These are phyloP conservation scores for Procambarus virginalis DNA, from an alignment of 1,140 invertebrate genomes.

Conservation along the genomic window DNA sequence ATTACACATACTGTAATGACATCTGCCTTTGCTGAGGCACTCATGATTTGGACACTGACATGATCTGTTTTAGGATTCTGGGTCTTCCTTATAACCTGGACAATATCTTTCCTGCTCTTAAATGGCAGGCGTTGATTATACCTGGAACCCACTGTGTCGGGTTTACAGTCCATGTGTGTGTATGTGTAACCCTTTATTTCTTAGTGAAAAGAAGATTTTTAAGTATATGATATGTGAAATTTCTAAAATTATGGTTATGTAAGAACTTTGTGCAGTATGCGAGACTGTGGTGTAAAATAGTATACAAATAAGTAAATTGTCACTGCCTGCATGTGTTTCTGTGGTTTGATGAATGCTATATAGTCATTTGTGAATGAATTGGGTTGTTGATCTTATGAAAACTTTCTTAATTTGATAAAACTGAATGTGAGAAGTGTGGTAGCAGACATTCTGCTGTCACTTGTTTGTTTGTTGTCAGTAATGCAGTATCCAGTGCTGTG, in stretches of 20 bases:
- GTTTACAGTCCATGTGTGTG: background rate
- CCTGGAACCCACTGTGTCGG: conserved; percentile 4
- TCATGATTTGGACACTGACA: background rate
- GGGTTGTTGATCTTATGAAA: background rate
- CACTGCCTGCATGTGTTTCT: background rate
- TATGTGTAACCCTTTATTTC: background rate
- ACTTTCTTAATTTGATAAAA: background rate
- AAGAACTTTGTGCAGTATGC: background rate
- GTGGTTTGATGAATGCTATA: background rate
- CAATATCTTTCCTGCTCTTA: background rate
- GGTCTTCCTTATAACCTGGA: background rate
- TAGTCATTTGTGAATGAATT: too few species aligned
- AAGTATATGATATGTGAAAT: background rate
- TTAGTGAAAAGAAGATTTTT: background rate
- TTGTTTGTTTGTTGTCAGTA: background rate
- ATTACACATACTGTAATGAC: background rate
- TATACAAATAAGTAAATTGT: background rate
- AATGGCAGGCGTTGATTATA: background rate
- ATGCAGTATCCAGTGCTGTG: background rate
- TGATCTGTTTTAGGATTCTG: background rate
- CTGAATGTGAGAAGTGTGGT: background rate
- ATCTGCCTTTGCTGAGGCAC: background rate
- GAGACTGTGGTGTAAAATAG: background rate
- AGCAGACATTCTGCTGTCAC: background rate
- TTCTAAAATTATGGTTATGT: background rate